Evolutionary conservation across 2,888 invertebrate species (phyloP).

Genomic region (Omphaloscelis lunosa): DNA sequence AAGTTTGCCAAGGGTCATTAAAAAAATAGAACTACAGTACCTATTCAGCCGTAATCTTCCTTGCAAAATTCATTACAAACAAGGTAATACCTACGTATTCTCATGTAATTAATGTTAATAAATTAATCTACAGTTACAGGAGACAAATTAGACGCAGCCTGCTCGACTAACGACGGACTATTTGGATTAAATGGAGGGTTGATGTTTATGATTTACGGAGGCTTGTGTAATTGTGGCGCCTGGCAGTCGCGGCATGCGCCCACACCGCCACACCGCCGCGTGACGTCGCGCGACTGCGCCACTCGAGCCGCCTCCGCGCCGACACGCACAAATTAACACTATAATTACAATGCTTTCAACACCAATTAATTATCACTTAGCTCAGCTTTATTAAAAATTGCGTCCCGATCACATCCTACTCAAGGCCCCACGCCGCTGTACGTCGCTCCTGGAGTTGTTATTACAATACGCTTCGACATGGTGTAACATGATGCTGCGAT

Average conservation of each 20-base stretch:
- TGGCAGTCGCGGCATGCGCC: slow-evolving; percentile 81
- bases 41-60: slow-evolving; percentile 7
- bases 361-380: slow-evolving; percentile 79
- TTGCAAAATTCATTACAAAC: slow-evolving; percentile 63
- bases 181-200: slow-evolving; percentile 90
- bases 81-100: slow-evolving; percentile 78
- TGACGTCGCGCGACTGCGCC: slow-evolving; percentile 40
- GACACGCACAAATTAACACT: slow-evolving; percentile 71
- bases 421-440: slow-evolving; percentile 4
- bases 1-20: too few species aligned
- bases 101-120: slow-evolving; percentile 90
- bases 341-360: slow-evolving; percentile 68
- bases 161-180: slow-evolving; percentile 90
- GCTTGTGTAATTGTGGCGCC: slow-evolving; percentile 89
- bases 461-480: slow-evolving; percentile 59
- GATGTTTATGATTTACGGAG: slow-evolving; percentile 91
- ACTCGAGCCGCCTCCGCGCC: slow-evolving; percentile 42
- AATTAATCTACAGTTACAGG: slow-evolving; percentile 90
- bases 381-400: slow-evolving; percentile 67
- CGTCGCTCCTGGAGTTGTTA: slow-evolving; percentile 38
- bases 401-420: slow-evolving; percentile 38
- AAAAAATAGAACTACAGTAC: too few species aligned
- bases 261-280: slow-evolving; percentile 61
- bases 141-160: slow-evolving; percentile 90
- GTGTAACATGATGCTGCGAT: slow-evolving; percentile 62